Conservation (phyloP, 2,888 invertebrate genomes). For the Platycheirus rosarum region DNA sequence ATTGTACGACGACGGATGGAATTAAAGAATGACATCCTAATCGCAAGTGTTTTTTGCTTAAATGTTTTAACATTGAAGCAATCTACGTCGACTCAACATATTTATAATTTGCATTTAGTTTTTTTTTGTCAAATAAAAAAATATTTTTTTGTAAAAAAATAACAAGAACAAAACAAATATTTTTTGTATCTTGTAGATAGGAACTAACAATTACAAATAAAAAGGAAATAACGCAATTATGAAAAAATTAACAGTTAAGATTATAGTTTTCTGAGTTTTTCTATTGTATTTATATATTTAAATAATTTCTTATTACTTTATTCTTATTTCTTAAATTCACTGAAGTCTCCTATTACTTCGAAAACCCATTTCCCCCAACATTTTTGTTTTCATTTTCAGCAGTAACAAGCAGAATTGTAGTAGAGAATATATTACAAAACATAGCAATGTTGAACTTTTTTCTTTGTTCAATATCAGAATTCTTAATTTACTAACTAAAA, state of each 20-base stretch:
- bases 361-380: too few relatives aligned
- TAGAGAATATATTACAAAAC: too few relatives aligned
- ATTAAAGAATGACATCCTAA: background rate
- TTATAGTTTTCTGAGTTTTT: too few relatives aligned
- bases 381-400: too few relatives aligned
- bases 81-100: slow-evolving; percentile 22
- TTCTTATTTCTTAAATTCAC: too few relatives aligned
- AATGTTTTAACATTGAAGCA: slow-evolving; percentile 15
- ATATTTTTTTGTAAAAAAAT: slow-evolving; percentile 44
- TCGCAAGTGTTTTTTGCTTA: background rate
- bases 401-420: too few relatives aligned
- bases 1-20: slow-evolving; percentile 44
- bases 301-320: too few relatives aligned
- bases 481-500: background rate
- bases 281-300: too few relatives aligned
- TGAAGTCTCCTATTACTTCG: too few relatives aligned
- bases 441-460: too few relatives aligned
- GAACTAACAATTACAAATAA: slow-evolving; percentile 64
- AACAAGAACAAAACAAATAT: slow-evolving; percentile 46
- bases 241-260: slow-evolving; percentile 7
- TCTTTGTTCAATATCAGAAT: too few relatives aligned
- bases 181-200: slow-evolving; percentile 73
- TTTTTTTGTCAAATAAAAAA: slow-evolving; percentile 28
- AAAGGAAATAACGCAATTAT: slow-evolving; percentile 7
- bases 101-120: slow-evolving; percentile 2